Evolutionary conservation across 1,140 invertebrate species (phyloP), one percentile per base, ranked within the genome.

Genomic region (Pachypsylla venusta): DNA sequence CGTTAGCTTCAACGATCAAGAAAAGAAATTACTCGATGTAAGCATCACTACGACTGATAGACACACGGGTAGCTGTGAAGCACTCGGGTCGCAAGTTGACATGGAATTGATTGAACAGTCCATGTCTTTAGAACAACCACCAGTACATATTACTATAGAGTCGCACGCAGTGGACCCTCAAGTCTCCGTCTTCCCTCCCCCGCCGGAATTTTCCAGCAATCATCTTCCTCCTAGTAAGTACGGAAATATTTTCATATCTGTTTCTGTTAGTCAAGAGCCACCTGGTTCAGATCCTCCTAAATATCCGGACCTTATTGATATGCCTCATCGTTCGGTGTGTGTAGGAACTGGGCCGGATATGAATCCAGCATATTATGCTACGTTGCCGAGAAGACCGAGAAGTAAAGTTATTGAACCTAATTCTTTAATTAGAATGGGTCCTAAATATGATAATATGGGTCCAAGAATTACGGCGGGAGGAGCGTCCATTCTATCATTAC

Each of bases 381-480:
- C 73, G 20, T 62, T 75, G 59, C 73, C 76, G 1, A 67, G 75
- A 58, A 65, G 74, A 60, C 68, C 67, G 4, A 62, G 54, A 24
- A 28, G 35, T 24, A 28, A 24, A 10, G 16, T 39, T 4, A 20
- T 42, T 53, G 57, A 58, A 42, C 60, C 16, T 10, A 19, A n/a
- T 19, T 7, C 4, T 5, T 22, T 25, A 10, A 40, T 22, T 39
- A 40, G 53, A 10, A 35, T 66, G 25, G 69, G 72, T 4, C 78
- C 81, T 16, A 79, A 82, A 27, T 92, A 92, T 70, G 89, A 93
- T 70, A 90, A 90, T 68, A 87, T 93, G 82, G 89, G 89, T 1
- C 84, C 86, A 25, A 76, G 89, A 64, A 85, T 90, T 12, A 92
- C 89, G 4, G 88, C 87, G 1, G 86, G 85, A 62, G 89, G 88